Conservation (phyloP, 2,888 invertebrate genomes). For the Drosophila peninsularis region DNA sequence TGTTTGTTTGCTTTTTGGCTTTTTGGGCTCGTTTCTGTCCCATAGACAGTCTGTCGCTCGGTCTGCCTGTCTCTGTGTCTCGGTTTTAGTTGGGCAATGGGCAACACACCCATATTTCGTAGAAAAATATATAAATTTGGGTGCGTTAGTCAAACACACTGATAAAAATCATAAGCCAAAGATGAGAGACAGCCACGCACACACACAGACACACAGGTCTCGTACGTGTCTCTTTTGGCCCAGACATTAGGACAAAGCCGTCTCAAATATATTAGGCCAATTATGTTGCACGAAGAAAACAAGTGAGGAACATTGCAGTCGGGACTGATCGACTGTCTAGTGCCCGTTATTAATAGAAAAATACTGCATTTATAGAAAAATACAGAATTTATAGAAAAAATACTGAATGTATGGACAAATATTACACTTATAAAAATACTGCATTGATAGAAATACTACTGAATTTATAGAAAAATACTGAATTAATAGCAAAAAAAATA, state of each 20-base stretch:
- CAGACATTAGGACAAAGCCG: slow-evolving; percentile 51
- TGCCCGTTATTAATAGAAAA: background rate
- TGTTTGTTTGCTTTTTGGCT: slow-evolving; percentile 41
- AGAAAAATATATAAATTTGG: slow-evolving; percentile 61
- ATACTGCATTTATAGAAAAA: background rate
- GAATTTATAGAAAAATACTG: too few relatives aligned
- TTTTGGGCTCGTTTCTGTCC: slow-evolving; percentile 43
- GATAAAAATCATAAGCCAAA: slow-evolving; percentile 73
- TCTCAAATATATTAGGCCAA: slow-evolving; percentile 77
- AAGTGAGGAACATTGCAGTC: slow-evolving; percentile 1
- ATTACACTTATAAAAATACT: too few relatives aligned
- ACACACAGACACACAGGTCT: background rate
- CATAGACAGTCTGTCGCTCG: slow-evolving; percentile 1
- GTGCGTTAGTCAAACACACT: slow-evolving; percentile 80
- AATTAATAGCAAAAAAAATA: too few relatives aligned
- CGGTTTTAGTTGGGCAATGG: slow-evolving; percentile 31
- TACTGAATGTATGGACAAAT: too few relatives aligned
- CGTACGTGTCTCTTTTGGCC: slow-evolving; percentile 52
- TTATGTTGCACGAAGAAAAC: slow-evolving; percentile 60
- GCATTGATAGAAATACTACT: too few relatives aligned
- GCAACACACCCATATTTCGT: slow-evolving; percentile 65
- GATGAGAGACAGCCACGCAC: slow-evolving; percentile 51
- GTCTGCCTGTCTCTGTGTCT: background rate
- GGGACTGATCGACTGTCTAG: background rate
- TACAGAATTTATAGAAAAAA: too few relatives aligned